These are phyloP conservation scores for Hoplias malabaricus DNA, from an alignment of 2,113 vertebrate species.

Conservation along the genomic window DNA sequence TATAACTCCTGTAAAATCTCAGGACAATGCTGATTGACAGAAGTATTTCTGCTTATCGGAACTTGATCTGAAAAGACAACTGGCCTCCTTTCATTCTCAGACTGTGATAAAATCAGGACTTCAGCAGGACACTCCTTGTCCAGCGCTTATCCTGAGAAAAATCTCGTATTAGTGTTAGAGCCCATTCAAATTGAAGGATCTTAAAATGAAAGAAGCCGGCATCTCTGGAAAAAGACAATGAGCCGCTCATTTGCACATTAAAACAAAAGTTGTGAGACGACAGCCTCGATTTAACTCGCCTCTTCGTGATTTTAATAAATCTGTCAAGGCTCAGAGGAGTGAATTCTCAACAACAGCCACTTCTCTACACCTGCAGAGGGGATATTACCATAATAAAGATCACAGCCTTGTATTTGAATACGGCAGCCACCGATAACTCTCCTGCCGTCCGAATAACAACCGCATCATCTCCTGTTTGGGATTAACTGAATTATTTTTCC, in stretches of 20 bases:
- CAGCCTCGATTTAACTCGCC: background rate
- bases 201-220: background rate
- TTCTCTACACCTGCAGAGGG: background rate
- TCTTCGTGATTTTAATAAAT: background rate
- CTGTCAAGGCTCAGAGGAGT: background rate
- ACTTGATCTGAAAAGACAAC: background rate
- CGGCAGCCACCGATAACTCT: slow-evolving; percentile 12
- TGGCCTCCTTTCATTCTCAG: background rate
- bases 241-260: background rate
- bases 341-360: background rate
- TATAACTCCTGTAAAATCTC: too few relatives aligned
- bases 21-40: too few relatives aligned
- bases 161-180: background rate
- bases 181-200: background rate
- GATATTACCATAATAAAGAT: slow-evolving; percentile 20
- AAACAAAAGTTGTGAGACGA: background rate
- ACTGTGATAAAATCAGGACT: background rate
- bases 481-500: slow-evolving; percentile 33
- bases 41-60: too few relatives aligned
- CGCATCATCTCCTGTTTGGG: background rate
- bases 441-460: slow-evolving; percentile 15
- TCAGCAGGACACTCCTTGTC: background rate
- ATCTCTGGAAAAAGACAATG: background rate
- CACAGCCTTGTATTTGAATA: background rate
- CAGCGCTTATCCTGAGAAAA: background rate